These are phyloP conservation scores for Drosophila affinis DNA, from an alignment of 2,888 invertebrate species.

Conservation along the genomic window DNA sequence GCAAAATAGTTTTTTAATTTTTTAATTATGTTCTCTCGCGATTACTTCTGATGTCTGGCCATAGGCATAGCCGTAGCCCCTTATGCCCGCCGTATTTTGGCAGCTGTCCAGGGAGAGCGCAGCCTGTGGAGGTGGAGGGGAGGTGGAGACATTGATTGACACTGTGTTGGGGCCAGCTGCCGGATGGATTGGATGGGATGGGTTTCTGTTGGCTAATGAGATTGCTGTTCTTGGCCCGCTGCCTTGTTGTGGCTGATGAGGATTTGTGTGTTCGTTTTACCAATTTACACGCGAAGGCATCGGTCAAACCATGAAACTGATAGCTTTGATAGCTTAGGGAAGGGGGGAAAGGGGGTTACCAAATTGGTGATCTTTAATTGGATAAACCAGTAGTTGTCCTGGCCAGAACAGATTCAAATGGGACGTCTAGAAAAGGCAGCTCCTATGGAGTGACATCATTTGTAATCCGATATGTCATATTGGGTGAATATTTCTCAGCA, in stretches of 20 bases:
- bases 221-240: conserved; percentile 22
- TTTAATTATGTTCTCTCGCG: conserved; percentile 51
- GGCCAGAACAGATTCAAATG: not conserved
- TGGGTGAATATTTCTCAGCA: no score
- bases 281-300: conserved; percentile 37
- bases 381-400: no score
- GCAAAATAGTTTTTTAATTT: conserved; percentile 45
- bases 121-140: conserved; percentile 4
- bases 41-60: conserved; percentile 23
- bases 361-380: not conserved
- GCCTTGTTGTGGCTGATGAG: conserved; percentile 2
- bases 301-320: conserved; percentile 24
- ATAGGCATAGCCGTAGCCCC: conserved; percentile 4
- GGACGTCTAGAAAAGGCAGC: no score
- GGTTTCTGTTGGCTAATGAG: conserved; percentile 28
- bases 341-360: not conserved
- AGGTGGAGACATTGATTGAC: conserved; percentile 59
- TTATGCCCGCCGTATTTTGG: conserved; percentile 16
- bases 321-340: conserved; percentile 3
- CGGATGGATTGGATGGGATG: conserved; percentile 41
- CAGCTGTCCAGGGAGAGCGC: conserved; percentile 22
- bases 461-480: no score
- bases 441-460: not conserved
- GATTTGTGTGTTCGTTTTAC: conserved; percentile 32
- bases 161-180: conserved; percentile 67